Conservation (phyloP, 2,113 vertebrate species). For the Amblyornis subalaris region DNA sequence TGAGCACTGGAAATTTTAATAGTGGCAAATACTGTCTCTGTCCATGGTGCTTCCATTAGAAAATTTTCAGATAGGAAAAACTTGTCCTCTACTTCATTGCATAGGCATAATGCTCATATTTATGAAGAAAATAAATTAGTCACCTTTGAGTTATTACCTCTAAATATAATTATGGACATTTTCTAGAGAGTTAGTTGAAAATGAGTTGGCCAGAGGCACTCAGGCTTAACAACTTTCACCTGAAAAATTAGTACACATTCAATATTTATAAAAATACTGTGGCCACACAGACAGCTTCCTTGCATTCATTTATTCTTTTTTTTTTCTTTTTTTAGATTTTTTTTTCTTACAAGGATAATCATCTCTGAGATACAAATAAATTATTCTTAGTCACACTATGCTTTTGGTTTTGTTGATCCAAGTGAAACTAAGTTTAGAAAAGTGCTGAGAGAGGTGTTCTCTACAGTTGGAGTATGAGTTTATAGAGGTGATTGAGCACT, state of each 20-base stretch:
- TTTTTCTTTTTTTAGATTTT: fast-evolving
- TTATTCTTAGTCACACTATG: neutral
- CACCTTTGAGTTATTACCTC: neutral
- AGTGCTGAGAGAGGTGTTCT: neutral
- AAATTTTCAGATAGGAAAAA: neutral
- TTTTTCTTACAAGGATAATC: neutral
- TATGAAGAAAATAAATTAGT: neutral
- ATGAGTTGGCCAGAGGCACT: neutral
- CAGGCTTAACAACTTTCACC: neutral
- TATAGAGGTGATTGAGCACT: neutral
- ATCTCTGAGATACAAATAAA: neutral
- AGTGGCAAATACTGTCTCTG: neutral
- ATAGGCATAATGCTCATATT: neutral
- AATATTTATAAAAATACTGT: neutral
- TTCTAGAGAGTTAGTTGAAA: neutral
- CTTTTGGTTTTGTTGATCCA: neutral
- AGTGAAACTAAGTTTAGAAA: neutral
- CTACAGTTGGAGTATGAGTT: neutral
- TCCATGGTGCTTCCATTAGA: neutral
- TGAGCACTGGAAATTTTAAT: neutral
- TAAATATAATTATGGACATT: neutral
- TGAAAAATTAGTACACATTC: neutral
- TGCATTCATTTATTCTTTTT: neutral
- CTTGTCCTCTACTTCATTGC: neutral
- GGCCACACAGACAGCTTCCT: neutral